Conservation (phyloP, 2,888 invertebrate genomes). For the Ecliptopera silaceata region DNA sequence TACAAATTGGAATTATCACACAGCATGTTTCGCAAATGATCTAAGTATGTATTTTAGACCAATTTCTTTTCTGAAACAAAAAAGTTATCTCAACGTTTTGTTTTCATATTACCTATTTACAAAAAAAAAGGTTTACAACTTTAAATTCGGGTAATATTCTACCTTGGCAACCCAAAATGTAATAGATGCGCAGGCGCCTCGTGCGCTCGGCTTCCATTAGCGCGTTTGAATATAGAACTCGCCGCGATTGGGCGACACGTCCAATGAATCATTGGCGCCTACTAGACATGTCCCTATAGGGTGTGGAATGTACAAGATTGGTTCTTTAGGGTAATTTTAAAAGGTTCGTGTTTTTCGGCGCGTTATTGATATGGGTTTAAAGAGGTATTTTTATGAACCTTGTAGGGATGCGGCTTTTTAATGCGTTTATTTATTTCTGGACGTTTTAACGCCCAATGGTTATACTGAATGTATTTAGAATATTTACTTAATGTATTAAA, state of each 20-base stretch:
- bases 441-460: background rate
- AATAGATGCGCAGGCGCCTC: constrained; percentile 68
- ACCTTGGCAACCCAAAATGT: constrained; percentile 51
- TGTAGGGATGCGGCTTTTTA: background rate
- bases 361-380: constrained; percentile 26
- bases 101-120: too few species aligned
- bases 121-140: background rate
- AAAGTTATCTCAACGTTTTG: too few species aligned
- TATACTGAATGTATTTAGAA: background rate
- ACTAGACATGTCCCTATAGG: constrained; percentile 35
- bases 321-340: constrained; percentile 34
- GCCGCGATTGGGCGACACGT: constrained; percentile 58
- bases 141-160: background rate
- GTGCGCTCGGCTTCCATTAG: constrained; percentile 75
- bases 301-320: constrained; percentile 36
- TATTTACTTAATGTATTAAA: too few species aligned
- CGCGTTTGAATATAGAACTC: constrained; percentile 76
- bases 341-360: constrained; percentile 26
- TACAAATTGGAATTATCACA: background rate
- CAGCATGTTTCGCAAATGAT: background rate
- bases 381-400: constrained; percentile 18
- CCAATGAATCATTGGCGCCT: constrained; percentile 74
- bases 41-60: too few species aligned
- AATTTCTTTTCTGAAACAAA: background rate
- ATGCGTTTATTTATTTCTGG: background rate